Percentiles rank a stretch among this genome's conserved stretches.
These are phyloP conservation scores for Scomberomorus guttatus DNA, from an alignment of 2,797 vertebrate species.

Conservation along the genomic window DNA sequence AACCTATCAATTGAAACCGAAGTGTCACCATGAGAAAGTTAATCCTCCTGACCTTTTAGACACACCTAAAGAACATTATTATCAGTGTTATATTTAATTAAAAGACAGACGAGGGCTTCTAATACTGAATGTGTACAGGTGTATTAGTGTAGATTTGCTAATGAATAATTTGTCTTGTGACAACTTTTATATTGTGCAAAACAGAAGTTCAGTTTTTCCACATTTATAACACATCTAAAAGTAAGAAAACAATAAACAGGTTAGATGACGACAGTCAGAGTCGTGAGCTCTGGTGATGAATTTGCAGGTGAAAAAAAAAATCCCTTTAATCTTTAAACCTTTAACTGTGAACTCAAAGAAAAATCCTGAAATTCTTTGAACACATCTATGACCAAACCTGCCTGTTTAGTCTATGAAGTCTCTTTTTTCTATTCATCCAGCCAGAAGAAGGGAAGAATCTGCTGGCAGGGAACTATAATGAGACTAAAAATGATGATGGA, in stretches of 20 bases:
- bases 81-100: background rate
- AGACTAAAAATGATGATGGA: background rate
- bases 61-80: background rate
- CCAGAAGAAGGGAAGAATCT: background rate
- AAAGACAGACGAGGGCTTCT: background rate
- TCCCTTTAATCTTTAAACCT: background rate
- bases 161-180: background rate
- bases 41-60: slow-evolving; percentile 37
- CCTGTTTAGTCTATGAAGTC: background rate
- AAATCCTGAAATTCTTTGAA: background rate
- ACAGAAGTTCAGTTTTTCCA: background rate
- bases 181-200: background rate
- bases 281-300: too few species aligned
- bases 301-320: too few species aligned
- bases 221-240: background rate
- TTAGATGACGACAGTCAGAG: background rate
- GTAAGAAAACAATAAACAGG: background rate
- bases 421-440: background rate
- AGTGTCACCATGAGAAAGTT: slow-evolving; percentile 40
- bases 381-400: background rate
- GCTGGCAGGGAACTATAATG: background rate
- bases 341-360: background rate
- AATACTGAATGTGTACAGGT: slow-evolving; percentile 2
- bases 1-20: slow-evolving; percentile 63
- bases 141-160: background rate